Evolutionary conservation across 1,140 invertebrate genomes (phyloP), one percentile per base, ranked within the genome.

Genomic region (Holcopasites calliopsidis): DNA sequence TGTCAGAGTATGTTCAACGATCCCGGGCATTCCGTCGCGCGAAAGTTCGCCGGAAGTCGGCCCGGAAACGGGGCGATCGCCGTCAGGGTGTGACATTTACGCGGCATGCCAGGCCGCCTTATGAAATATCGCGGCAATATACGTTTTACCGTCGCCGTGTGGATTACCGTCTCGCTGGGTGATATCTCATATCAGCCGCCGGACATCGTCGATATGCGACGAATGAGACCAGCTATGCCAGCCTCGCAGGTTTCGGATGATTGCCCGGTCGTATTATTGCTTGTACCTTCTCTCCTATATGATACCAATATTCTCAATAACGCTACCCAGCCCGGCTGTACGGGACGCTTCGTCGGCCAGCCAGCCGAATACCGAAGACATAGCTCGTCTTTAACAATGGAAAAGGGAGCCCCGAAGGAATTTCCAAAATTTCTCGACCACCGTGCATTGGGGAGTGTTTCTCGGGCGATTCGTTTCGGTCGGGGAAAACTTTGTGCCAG

Each of bases 141-240:
- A 88, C 79, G 81, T 83, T 79, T 74, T 85, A 13, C 65, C 87
- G 88, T 88, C 47, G 44, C 88, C 88, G 88, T 90, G 85, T 82
- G 89, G 87, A 90, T 90, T 90, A 90, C 89, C 86, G 86, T 85
- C 76, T 75, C 21, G 58, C 65, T 42, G 79, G 82, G 77, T 87
- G 88, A 90, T 91, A 90, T 91, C 90, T 92, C 90, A 92, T 92
- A 92, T 91, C 88, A 87, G 85, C 60, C 78, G 80, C 86, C 77
- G 88, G 88, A 89, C 89, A 88, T 88, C 86, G 86, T 89, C 89
- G 90, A 92, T 90, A 91, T 91, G 90, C 90, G 88, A 92, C 85
- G 90, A 91, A 92, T 92, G 90, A 90, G 86, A 84, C 77, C 76
- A 75, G 85, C 85, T 85, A 89, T 85, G 88, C 88, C 76, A 81